A percentile compares a stretch with the other conserved stretches of the same genome.
phyloP scores from a whole-genome alignment of 2,888 invertebrate species.

The Podotricha telesiphe region DNA sequence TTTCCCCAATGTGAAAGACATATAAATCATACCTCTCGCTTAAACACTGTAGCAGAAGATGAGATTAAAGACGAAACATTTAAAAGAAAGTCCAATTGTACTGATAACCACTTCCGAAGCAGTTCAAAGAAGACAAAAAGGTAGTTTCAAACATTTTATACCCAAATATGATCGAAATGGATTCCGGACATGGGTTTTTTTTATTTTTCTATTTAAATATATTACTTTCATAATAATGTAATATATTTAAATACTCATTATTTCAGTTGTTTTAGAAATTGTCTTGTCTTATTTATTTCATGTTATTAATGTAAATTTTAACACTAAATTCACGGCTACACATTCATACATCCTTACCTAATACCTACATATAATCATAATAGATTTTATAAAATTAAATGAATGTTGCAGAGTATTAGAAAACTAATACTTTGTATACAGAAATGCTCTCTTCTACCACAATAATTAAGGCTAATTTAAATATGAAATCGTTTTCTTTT shows the following conservation, averaged over 20 bases:
- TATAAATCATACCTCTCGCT: conserved; percentile 51
- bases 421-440: no score
- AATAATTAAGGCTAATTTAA: no score
- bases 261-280: conserved; percentile 37
- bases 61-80: conserved; percentile 42
- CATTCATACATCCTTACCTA: no score
- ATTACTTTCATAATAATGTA: background rate
- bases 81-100: conserved; percentile 40
- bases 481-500: no score
- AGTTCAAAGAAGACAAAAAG: conserved; percentile 26
- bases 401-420: no score
- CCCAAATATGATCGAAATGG: background rate
- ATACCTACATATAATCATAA: no score
- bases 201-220: background rate
- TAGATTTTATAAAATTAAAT: no score
- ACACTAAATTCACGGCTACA: no score
- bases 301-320: no score
- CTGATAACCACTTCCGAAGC: conserved; percentile 45
- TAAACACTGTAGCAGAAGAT: conserved; percentile 63
- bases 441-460: no score
- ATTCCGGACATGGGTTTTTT: background rate
- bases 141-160: conserved; percentile 11
- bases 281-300: no score
- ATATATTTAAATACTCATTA: conserved; percentile 22
- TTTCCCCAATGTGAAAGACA: conserved; percentile 61